Conservation (phyloP, 2,113 vertebrate species). For the Melozone crissalis region DNA sequence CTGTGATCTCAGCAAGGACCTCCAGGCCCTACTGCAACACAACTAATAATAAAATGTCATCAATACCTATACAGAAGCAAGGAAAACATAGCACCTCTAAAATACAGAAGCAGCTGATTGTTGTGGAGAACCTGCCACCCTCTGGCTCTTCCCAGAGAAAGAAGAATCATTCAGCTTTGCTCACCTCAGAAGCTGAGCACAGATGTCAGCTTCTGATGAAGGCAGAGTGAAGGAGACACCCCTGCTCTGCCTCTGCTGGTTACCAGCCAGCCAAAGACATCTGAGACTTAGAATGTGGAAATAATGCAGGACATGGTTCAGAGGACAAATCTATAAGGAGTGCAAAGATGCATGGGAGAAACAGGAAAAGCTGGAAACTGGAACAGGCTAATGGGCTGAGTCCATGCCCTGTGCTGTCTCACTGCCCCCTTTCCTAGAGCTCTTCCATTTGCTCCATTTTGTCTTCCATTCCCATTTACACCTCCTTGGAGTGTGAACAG, state of each 20-base stretch:
- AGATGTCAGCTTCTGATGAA: not conserved
- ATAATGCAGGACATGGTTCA: not conserved
- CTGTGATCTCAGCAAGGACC: conserved; percentile 30
- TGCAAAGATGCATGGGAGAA: not conserved
- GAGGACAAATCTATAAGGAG: not conserved
- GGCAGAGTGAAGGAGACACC: not conserved
- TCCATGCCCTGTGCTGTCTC: not conserved
- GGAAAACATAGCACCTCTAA: not conserved
- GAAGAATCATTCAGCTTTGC: not conserved
- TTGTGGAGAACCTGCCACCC: not conserved
- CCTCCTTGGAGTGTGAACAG: not conserved
- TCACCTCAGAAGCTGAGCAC: not conserved
- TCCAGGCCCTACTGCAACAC: conserved; percentile 51
- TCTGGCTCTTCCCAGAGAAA: not conserved
- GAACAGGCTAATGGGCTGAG: not conserved
- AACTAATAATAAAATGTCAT: not conserved
- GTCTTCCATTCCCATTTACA: not conserved
- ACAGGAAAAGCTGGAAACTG: not conserved
- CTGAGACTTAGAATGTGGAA: not conserved
- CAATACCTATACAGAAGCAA: not conserved
- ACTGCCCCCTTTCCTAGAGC: not conserved
- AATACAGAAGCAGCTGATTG: not conserved
- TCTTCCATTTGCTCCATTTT: not conserved
- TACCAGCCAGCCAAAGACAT: not conserved
- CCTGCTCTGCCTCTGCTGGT: not conserved